Evolutionary conservation across 2,113 vertebrate species (phyloP).

Genomic region (Chaetorhynchus papuensis): DNA sequence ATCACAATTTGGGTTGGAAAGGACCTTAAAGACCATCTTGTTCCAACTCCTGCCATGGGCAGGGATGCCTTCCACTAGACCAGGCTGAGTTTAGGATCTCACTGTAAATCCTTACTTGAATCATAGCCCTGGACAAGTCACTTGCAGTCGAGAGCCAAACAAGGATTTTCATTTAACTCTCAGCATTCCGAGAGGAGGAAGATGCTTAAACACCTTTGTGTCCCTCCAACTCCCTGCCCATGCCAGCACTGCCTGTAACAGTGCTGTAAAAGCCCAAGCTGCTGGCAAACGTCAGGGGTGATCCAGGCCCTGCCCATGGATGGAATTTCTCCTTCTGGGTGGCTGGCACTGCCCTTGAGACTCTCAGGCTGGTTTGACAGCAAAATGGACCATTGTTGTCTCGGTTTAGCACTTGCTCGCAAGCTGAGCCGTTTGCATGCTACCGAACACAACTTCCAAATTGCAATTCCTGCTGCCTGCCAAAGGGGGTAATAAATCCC

Average conservation of each 20-base stretch:
- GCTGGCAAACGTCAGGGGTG: neutral
- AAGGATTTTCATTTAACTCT: neutral
- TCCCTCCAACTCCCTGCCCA: neutral
- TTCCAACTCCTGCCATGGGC: neutral
- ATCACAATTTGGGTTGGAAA: neutral
- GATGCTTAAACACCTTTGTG: neutral
- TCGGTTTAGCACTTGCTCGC: neutral
- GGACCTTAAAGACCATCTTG: neutral
- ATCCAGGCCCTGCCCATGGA: neutral
- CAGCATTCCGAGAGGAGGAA: neutral
- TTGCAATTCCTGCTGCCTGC: neutral
- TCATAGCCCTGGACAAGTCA: neutral
- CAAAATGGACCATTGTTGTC: accelerated
- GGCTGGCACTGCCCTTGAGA: neutral
- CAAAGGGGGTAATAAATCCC: neutral
- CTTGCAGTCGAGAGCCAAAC: neutral
- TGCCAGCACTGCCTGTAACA: neutral
- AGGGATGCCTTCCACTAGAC: neutral
- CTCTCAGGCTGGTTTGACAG: neutral
- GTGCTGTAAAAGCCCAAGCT: neutral
- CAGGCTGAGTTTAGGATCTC: neutral
- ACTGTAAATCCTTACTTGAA: neutral
- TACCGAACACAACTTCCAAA: neutral
- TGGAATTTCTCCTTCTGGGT: neutral
- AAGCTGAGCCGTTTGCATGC: neutral